Percentiles rank a stretch among this genome's conserved stretches.
Evolutionary conservation across 2,797 vertebrate species (phyloP).

Genomic region (Mus spretus): DNA sequence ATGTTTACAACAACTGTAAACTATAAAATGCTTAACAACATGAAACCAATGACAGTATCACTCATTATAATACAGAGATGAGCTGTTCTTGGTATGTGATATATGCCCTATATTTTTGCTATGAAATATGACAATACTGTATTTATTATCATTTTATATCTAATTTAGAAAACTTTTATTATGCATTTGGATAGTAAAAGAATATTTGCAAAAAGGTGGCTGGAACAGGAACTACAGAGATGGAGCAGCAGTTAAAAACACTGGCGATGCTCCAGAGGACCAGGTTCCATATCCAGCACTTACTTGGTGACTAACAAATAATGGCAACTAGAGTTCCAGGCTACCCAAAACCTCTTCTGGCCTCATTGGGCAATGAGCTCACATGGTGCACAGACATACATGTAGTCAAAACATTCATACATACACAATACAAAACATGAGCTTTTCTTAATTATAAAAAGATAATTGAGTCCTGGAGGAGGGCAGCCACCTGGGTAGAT

Average conservation of each 20-base stretch:
- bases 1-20: constrained; percentile 21
- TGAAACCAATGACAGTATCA: background rate
- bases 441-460: background rate
- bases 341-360: background rate
- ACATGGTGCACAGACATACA: background rate
- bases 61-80: background rate
- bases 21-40: constrained; percentile 6
- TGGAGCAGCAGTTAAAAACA: background rate
- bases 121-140: background rate
- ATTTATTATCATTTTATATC: background rate
- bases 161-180: constrained; percentile 7
- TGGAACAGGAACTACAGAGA: background rate
- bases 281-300: background rate
- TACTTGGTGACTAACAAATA: background rate
- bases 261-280: background rate
- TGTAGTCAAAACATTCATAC: background rate
- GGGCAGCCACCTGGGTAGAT: background rate
- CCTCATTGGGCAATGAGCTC: background rate
- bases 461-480: background rate
- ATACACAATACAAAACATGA: background rate
- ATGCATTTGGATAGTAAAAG: background rate
- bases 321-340: background rate
- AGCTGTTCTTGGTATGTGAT: background rate
- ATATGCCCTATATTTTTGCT: background rate
- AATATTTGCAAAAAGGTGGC: background rate